Conservation (phyloP, 2,113 vertebrate genomes). For the Oophaga pumilio region DNA sequence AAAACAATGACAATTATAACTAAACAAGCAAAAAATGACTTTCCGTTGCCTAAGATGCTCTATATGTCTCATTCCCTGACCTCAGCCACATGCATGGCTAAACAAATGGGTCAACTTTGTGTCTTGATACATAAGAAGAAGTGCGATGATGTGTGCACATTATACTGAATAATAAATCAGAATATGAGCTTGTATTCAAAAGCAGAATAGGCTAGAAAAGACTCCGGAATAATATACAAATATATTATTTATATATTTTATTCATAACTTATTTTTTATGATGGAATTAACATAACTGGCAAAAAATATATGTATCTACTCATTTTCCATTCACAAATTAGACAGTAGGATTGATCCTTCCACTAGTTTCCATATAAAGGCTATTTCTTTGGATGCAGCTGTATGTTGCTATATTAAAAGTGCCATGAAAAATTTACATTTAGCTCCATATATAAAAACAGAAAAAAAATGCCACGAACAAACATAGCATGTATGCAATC, state of each 20-base stretch:
- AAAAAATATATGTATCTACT: neutral
- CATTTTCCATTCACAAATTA: neutral
- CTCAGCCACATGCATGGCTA: neutral
- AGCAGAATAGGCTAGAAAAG: neutral
- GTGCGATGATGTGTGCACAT: neutral
- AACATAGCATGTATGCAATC: too few relatives aligned
- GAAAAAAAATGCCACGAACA: too few relatives aligned
- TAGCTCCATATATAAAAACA: too few relatives aligned
- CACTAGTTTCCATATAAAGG: neutral
- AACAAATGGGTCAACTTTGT: constrained; percentile 15
- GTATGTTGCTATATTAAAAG: too few relatives aligned
- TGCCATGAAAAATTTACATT: too few relatives aligned
- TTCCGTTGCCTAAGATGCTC: neutral
- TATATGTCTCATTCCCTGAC: neutral
- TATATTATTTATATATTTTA: neutral
- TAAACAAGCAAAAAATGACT: neutral
- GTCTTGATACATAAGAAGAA: neutral
- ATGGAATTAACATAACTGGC: neutral
- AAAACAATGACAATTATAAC: neutral
- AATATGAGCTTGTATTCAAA: neutral
- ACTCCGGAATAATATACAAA: neutral
- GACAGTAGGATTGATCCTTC: neutral
- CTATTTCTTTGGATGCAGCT: too few relatives aligned
- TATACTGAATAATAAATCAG: constrained; percentile 7
- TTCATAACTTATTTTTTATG: neutral